Conservation (phyloP, 2,797 vertebrate genomes). For the Fringilla coelebs region DNA sequence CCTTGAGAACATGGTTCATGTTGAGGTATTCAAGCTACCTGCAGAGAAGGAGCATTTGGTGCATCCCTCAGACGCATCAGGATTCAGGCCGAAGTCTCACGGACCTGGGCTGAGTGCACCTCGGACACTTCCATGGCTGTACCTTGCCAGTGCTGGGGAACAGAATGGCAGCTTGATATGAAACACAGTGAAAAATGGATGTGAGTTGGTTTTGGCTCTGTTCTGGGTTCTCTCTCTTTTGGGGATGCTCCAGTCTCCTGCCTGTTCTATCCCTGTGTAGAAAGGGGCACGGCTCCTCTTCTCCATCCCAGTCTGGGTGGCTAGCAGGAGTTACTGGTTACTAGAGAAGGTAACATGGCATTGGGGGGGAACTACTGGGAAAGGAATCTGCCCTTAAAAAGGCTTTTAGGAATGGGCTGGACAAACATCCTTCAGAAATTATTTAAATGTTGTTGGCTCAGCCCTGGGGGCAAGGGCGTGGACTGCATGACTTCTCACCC, state of each 20-base stretch:
- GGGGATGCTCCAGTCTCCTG: neutral
- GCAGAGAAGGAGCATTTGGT: conserved; percentile 1
- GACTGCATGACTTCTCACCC: neutral
- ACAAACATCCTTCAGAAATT: neutral
- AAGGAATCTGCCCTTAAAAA: neutral
- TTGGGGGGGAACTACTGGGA: neutral
- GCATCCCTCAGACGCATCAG: neutral
- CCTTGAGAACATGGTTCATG: conserved; percentile 23
- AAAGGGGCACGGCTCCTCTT: neutral
- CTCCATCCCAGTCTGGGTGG: neutral
- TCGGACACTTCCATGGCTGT: neutral
- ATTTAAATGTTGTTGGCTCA: neutral
- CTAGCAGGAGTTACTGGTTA: neutral
- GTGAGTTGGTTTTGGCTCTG: neutral
- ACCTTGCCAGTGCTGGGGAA: neutral
- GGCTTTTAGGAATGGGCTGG: neutral
- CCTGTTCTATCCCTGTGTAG: neutral
- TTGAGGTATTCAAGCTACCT: conserved; percentile 54
- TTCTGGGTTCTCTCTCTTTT: neutral
- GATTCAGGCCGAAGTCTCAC: neutral
- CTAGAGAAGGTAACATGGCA: neutral
- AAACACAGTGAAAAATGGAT: neutral
- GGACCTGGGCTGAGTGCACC: neutral
- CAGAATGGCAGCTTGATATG: neutral
- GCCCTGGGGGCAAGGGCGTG: too few species aligned